Percentiles rank a stretch among this genome's conserved stretches.
phyloP scores from a whole-genome alignment of 2,888 invertebrate species.

The Andrena bicolor region DNA sequence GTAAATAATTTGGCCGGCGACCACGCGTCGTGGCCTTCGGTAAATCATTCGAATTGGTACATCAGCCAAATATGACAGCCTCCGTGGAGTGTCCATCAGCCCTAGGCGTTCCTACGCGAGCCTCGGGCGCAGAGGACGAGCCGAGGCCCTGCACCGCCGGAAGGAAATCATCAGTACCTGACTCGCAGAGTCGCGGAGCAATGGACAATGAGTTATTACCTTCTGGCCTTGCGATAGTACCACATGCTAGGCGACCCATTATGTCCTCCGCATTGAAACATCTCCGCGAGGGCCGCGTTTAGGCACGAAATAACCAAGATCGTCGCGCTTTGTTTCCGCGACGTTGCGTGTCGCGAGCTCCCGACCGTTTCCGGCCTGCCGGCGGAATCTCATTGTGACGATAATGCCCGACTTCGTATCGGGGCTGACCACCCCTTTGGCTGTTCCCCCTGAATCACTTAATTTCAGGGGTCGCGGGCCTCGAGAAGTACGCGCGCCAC shows the following conservation, averaged over 20 bases:
- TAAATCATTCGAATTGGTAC: constrained; percentile 61
- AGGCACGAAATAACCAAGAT: constrained; percentile 74
- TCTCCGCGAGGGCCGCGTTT: constrained; percentile 65
- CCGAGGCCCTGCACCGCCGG: constrained; percentile 69
- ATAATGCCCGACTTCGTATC: constrained; percentile 64
- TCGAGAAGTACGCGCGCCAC: constrained; percentile 33
- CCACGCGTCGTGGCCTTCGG: constrained; percentile 22
- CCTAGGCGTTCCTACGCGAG: constrained; percentile 45
- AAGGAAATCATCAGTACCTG: constrained; percentile 82
- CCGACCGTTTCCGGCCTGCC: constrained; percentile 56
- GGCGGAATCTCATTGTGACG: constrained; percentile 70
- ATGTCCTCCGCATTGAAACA: constrained; percentile 74
- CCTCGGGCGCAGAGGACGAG: constrained; percentile 49
- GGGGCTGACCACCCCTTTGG: constrained; percentile 32
- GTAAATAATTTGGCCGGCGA: constrained; percentile 45
- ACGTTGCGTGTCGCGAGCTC: constrained; percentile 61
- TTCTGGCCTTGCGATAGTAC: constrained; percentile 70
- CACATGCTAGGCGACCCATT: constrained; percentile 69
- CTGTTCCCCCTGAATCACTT: constrained; percentile 37
- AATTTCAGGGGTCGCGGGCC: constrained; percentile 35
- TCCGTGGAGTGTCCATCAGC: constrained; percentile 67
- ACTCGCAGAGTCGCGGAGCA: constrained; percentile 72
- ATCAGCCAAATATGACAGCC: constrained; percentile 51
- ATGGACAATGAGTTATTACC: constrained; percentile 82
- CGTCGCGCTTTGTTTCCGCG: constrained; percentile 72